Conservation (phyloP, 2,113 vertebrate species). For the Lasiurus cinereus region DNA sequence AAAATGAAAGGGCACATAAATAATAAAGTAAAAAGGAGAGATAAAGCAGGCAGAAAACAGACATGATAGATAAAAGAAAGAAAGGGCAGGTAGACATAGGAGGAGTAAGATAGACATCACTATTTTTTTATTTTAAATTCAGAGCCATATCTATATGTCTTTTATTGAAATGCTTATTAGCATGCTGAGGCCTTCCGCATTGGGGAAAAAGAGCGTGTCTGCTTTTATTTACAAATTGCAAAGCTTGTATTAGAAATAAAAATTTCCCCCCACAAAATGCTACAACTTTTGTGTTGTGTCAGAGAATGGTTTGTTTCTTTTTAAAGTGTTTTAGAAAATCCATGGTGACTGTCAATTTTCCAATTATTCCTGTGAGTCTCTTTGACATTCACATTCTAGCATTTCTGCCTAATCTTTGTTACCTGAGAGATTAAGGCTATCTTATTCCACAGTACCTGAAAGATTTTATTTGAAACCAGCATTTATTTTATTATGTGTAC, state of each 20-base stretch:
- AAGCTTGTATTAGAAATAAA: constrained; percentile 65
- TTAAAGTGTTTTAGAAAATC: constrained; percentile 57
- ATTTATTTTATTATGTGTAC: constrained; percentile 68
- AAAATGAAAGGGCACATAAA: not conserved
- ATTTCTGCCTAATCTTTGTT: constrained; percentile 72
- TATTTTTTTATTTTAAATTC: constrained; percentile 9
- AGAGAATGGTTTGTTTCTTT: constrained; percentile 58
- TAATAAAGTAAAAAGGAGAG: not conserved
- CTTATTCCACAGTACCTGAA: constrained; percentile 38
- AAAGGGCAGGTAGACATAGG: not conserved
- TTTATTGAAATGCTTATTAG: constrained; percentile 23
- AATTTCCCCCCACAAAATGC: constrained; percentile 52
- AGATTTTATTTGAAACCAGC: constrained; percentile 65
- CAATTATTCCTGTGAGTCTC: constrained; percentile 62
- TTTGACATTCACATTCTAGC: constrained; percentile 66
- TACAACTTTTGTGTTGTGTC: constrained; percentile 56
- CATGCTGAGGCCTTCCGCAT: not conserved
- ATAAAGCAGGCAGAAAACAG: not conserved
- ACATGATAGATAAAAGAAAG: not conserved
- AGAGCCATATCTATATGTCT: not conserved
- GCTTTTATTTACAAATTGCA: constrained; percentile 67
- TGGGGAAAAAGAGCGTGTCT: constrained; percentile 25
- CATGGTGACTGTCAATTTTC: constrained; percentile 64
- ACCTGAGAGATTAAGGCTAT: constrained; percentile 68
- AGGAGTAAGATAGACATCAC: not conserved